A percentile compares a stretch with the other conserved stretches of the same genome.
phyloP scores from a whole-genome alignment of 2,888 invertebrate genomes.

The Omphaloscelis lunosa region DNA sequence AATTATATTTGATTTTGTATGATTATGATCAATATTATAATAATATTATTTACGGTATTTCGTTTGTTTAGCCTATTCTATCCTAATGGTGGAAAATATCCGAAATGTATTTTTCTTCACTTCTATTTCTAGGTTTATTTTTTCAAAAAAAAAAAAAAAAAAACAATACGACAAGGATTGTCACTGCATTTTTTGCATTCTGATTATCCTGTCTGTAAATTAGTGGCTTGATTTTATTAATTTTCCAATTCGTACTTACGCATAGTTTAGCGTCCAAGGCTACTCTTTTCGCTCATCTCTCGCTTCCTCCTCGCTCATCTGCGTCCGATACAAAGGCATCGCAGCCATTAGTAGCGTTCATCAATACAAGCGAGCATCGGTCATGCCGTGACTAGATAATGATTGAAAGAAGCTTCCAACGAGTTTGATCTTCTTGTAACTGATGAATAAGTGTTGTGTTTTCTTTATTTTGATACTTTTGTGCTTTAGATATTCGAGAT shows the following conservation, averaged over 20 bases:
- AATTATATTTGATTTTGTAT: background rate
- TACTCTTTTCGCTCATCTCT: background rate
- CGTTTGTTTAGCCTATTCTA: background rate
- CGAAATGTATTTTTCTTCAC: too few species aligned
- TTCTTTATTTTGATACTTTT: background rate
- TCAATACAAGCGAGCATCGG: constrained; percentile 65
- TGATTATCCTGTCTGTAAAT: background rate
- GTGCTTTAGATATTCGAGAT: background rate
- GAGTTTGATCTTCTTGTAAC: constrained; percentile 54
- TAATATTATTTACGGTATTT: background rate
- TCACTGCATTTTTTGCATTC: background rate
- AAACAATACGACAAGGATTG: background rate
- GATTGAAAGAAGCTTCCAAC: constrained; percentile 72
- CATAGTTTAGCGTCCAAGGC: too few species aligned
- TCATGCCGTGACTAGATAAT: constrained; percentile 75
- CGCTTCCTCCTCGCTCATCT: constrained; percentile 10
- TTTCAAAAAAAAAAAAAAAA: too few species aligned
- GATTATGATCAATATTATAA: background rate
- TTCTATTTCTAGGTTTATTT: background rate
- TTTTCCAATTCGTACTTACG: background rate
- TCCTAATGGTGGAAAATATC: too few species aligned
- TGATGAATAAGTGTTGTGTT: constrained; percentile 7
- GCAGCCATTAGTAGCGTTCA: constrained; percentile 58
- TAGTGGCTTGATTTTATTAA: background rate
- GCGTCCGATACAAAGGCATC: constrained; percentile 44